These are phyloP conservation scores for Neolamprologus toae DNA, from an alignment of 2,113 vertebrate species.

Conservation along the genomic window DNA sequence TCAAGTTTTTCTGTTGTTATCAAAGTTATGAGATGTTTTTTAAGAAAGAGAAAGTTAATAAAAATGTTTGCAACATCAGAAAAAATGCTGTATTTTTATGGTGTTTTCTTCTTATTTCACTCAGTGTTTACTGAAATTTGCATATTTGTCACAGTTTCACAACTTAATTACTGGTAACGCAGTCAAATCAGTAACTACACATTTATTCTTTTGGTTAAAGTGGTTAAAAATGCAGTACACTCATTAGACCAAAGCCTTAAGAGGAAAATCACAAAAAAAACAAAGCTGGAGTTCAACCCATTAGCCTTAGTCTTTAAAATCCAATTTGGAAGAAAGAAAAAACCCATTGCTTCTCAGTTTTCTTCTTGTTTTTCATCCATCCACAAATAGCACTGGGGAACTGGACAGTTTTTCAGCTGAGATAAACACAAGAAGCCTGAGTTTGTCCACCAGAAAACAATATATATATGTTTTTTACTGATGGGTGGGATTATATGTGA, in stretches of 20 bases:
- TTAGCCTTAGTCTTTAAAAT: slow-evolving; percentile 45
- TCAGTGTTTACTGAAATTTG: not conserved
- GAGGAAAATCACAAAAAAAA: slow-evolving; percentile 55
- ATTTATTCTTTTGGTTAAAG: slow-evolving; percentile 61
- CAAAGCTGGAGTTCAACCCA: slow-evolving; percentile 52
- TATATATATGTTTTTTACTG: not conserved
- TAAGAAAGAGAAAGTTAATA: slow-evolving; percentile 45
- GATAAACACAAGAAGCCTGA: slow-evolving; percentile 16
- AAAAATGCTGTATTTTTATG: not conserved
- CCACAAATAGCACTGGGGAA: slow-evolving; percentile 2
- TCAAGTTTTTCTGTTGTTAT: slow-evolving; percentile 49
- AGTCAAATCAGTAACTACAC: slow-evolving; percentile 57
- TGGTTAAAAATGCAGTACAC: slow-evolving; percentile 65
- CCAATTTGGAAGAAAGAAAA: not conserved
- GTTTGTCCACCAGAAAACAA: not conserved
- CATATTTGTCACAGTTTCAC: not conserved
- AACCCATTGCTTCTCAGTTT: not conserved
- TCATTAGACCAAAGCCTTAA: slow-evolving; percentile 64
- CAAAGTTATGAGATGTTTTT: slow-evolving; percentile 52
- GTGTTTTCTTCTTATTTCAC: not conserved
- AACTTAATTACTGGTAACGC: slow-evolving; percentile 5
- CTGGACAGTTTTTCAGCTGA: not conserved
- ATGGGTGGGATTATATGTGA: not conserved
- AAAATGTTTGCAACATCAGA: slow-evolving; percentile 5
- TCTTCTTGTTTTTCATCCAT: not conserved